Base-by-base conservation (phyloP, 2,888 invertebrate species). In the Diplazon laetatorius region DNA sequence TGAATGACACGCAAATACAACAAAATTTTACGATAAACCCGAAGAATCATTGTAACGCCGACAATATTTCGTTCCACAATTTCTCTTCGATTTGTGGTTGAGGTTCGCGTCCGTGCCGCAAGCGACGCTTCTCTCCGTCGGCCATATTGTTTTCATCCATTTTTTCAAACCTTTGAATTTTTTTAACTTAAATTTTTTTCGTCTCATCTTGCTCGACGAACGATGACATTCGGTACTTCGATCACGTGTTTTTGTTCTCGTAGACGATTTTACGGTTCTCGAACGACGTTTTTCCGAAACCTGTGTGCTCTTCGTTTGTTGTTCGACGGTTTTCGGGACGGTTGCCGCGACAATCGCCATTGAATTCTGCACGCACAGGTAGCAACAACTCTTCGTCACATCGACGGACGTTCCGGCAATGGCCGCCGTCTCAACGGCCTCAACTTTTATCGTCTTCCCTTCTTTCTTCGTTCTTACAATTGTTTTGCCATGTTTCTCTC, bases 361-460 rank as follows among this genome's bases (percentile, higher is more conserved):
- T 0, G 85, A 66, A 55, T 83, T 86, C 57, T 82, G 66, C 0
- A 78, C 83, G 66, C 86, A 86, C 9, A 87, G 35, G 22, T 85
- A 86, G 35, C 86, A 86, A 62, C 86, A 86, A 46, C 65, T 86
- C 46, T 86, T 87, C 5, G 74, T 80, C 18, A 83, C 78, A 74
- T 87, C 83, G 6, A 35, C 50, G 5, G 75, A 46, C 8, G 69
- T 60, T 22, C 62, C 65, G 1, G 59, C 60, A 2, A 63, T 71
- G 63, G 22, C 9, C 10, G 16, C 14, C n/a, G n/a, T n/a, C 6
- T 30, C 39, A 0, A 16, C 10, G 20, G 37, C 5, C n/a, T 16
- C 16, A 10, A 22, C 46, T 20, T 12, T 55, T 6, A 22, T 6
- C 35, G n/a, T 30, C 14, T 2, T n/a, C 9, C n/a, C 30, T 48